phyloP scores from a whole-genome alignment of 1,140 invertebrate species.

The Drosophila arizonae region DNA sequence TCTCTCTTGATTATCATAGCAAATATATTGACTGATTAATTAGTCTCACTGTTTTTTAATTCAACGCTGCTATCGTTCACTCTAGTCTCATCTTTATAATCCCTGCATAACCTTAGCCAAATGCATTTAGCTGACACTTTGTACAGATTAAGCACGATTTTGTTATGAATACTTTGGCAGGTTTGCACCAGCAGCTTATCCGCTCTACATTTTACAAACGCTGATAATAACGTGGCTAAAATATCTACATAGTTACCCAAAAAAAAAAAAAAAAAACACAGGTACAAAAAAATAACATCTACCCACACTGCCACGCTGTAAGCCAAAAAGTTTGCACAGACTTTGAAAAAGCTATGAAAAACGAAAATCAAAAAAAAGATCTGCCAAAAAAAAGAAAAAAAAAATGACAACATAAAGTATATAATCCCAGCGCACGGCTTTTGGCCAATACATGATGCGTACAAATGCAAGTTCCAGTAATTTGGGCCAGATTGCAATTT shows the following conservation, averaged over 20 bases:
- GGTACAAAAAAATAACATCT: not conserved
- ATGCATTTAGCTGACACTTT: too few species aligned
- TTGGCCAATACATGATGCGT: constrained; percentile 21
- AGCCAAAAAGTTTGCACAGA: constrained; percentile 4
- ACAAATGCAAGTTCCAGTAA: constrained; percentile 73
- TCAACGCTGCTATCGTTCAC: too few species aligned
- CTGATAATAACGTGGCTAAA: constrained; percentile 14
- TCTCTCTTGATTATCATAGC: too few species aligned
- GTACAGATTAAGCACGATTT: too few species aligned
- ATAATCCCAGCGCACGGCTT: constrained; percentile 11
- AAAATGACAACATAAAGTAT: constrained; percentile 8
- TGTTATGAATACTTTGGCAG: not conserved
- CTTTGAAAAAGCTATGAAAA: constrained; percentile 8
- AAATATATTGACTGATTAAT: too few species aligned
- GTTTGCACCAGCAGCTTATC: not conserved
- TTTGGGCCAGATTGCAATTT: constrained; percentile 71
- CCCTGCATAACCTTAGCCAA: too few species aligned
- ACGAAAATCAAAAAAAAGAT: constrained; percentile 2
- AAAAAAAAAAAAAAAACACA: too few species aligned
- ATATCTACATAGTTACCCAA: not conserved
- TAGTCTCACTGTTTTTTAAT: too few species aligned
- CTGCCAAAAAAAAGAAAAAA: constrained; percentile 5
- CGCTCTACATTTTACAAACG: not conserved
- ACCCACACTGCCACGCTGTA: not conserved
- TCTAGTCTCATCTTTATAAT: too few species aligned